phyloP scores from a whole-genome alignment of 1,140 invertebrate species.

The Apocrypta bakeri region DNA sequence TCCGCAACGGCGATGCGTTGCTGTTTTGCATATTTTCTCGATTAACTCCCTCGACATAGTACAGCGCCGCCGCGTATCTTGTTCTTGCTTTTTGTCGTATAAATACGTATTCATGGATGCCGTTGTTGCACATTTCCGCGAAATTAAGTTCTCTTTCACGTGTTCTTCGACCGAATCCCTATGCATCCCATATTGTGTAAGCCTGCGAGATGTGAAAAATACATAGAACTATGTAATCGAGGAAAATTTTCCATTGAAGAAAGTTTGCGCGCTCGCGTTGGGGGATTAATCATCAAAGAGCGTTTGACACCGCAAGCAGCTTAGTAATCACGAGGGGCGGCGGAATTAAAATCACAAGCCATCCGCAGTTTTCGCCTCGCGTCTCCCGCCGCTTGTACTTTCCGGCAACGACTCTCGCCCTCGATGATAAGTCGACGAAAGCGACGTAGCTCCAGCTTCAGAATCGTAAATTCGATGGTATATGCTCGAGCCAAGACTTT shows the following conservation, averaged over 20 bases:
- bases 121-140: slow-evolving; percentile 24
- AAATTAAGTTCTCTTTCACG: slow-evolving; percentile 2
- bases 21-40: slow-evolving; percentile 66
- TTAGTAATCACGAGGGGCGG: slow-evolving; percentile 37
- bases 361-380: not conserved
- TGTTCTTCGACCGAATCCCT: not conserved
- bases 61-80: not conserved
- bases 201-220: not conserved
- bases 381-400: slow-evolving; percentile 21
- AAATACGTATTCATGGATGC: not conserved
- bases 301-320: slow-evolving; percentile 20
- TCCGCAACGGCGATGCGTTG: slow-evolving; percentile 56
- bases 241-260: not conserved
- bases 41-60: slow-evolving; percentile 61
- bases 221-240: not conserved
- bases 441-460: not conserved
- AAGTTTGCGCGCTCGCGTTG: not conserved
- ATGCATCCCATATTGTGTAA: too few species aligned
- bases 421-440: not conserved
- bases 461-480: slow-evolving; percentile 25
- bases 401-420: not conserved
- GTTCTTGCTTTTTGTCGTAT: not conserved
- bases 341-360: slow-evolving; percentile 45
- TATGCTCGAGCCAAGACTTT: not conserved
- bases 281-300: slow-evolving; percentile 33